Evolutionary conservation across 2,888 invertebrate species (phyloP).

Genomic region (Lepidocyrtinus sp.): DNA sequence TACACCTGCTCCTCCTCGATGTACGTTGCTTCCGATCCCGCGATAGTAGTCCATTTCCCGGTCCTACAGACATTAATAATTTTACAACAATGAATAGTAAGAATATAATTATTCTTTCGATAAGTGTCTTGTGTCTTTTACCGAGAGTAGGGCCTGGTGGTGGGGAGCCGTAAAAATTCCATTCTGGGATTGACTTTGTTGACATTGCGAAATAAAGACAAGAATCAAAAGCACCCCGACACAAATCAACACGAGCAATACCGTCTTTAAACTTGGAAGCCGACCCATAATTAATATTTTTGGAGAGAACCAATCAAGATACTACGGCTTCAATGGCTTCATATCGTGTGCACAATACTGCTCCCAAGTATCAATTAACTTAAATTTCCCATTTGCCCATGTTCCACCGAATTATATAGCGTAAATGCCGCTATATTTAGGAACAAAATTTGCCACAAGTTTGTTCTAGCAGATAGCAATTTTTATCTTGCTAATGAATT

Average conservation of each 20-base stretch:
- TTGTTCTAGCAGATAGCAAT: no score
- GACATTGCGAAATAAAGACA: conserved; percentile 60
- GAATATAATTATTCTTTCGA: background rate
- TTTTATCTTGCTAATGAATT: no score
- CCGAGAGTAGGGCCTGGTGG: background rate
- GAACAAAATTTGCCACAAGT: no score
- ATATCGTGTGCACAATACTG: no score
- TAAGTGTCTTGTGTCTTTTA: background rate
- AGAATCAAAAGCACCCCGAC: conserved; percentile 62
- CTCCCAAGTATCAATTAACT: no score
- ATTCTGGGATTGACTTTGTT: conserved; percentile 30
- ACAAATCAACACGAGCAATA: conserved; percentile 61
- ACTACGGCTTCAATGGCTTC: no score
- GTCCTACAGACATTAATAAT: conserved; percentile 22
- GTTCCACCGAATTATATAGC: no score
- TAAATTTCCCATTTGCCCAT: no score
- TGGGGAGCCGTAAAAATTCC: background rate
- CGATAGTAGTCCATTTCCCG: conserved; percentile 49
- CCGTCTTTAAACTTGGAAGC: conserved; percentile 64
- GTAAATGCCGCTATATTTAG: no score
- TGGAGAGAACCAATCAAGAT: no score
- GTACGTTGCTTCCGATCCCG: conserved; percentile 1
- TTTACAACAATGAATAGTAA: background rate
- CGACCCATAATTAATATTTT: no score
- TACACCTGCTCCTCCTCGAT: background rate